Evolutionary conservation across 2,113 vertebrate species (phyloP).

Genomic region (Sylvilagus bachmani): DNA sequence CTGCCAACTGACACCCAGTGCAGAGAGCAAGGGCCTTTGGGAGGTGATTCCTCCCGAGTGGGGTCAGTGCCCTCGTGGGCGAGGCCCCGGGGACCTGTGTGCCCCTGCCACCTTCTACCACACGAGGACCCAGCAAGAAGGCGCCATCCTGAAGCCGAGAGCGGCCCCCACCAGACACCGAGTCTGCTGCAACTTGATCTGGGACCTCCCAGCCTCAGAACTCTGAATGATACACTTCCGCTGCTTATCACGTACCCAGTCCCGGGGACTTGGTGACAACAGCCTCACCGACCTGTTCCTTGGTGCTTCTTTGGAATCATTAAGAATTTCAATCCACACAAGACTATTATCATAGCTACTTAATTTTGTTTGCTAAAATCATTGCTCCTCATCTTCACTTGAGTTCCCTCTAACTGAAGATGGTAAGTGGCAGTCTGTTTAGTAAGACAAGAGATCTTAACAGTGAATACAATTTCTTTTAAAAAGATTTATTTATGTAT

Average conservation of each 20-base stretch:
- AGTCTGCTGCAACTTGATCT: background rate
- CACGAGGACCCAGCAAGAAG: background rate
- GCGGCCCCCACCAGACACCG: background rate
- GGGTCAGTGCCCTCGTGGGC: background rate
- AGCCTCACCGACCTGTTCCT: background rate
- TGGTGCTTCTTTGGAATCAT: conserved; percentile 24
- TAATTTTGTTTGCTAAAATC: conserved; percentile 48
- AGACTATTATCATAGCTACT: background rate
- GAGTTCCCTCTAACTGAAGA: background rate
- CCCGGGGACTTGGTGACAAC: background rate
- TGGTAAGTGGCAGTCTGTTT: conserved; percentile 18
- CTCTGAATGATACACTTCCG: background rate
- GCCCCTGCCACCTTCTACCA: background rate
- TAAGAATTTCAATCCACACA: conserved; percentile 32
- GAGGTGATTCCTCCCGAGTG: background rate
- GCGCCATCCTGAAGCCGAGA: background rate
- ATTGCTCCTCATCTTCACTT: conserved; percentile 34
- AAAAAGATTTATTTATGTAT: no score
- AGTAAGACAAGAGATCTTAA: conserved; percentile 28
- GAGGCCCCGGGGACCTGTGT: background rate
- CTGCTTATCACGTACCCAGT: background rate
- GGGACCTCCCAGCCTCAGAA: background rate
- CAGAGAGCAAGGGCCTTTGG: background rate
- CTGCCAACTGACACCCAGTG: background rate
- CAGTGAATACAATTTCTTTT: background rate